A percentile compares a stretch with the other conserved stretches of the same genome.
These are phyloP conservation scores for Adrianichthys oophorus DNA, from an alignment of 2,797 vertebrate genomes.

Conservation along the genomic window DNA sequence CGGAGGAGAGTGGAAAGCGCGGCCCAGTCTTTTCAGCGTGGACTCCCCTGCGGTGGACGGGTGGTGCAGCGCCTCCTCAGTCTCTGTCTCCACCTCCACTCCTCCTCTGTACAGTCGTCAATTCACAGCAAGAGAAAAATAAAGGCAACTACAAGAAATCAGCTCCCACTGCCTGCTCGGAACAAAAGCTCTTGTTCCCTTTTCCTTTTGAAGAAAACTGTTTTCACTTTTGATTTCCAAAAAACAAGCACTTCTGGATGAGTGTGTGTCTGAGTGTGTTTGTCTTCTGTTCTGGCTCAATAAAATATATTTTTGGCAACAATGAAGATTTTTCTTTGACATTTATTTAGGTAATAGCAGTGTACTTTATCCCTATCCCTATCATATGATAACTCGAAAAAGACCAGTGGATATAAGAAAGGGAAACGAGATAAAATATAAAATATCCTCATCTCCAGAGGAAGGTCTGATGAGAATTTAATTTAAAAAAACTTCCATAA, in stretches of 20 bases:
- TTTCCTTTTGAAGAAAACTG: slow-evolving; percentile 62
- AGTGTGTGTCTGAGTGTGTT: slow-evolving; percentile 18
- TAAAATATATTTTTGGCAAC: slow-evolving; percentile 84
- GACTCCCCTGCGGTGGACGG: slow-evolving; percentile 45
- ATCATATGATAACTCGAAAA: slow-evolving; percentile 64
- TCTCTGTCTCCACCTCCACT: slow-evolving; percentile 56
- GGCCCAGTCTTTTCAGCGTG: slow-evolving; percentile 51
- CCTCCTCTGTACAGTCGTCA: slow-evolving; percentile 65
- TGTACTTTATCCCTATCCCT: slow-evolving; percentile 69
- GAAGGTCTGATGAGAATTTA: slow-evolving; percentile 60
- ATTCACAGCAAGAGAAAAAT: slow-evolving; percentile 67
- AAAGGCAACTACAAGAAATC: slow-evolving; percentile 79
- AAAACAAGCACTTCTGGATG: slow-evolving; percentile 79
- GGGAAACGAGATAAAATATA: slow-evolving; percentile 58
- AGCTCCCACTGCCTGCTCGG: slow-evolving; percentile 67
- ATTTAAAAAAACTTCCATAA: slow-evolving; percentile 61
- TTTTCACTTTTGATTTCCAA: slow-evolving; percentile 70
- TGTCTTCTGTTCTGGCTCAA: slow-evolving; percentile 79
- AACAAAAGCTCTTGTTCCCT: slow-evolving; percentile 65
- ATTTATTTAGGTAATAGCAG: slow-evolving; percentile 70
- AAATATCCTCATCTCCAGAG: slow-evolving; percentile 65
- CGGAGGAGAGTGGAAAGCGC: slow-evolving; percentile 47
- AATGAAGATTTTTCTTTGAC: slow-evolving; percentile 76
- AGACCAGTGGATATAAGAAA: slow-evolving; percentile 59
- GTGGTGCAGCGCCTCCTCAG: slow-evolving; percentile 47